Evolutionary conservation across 1,140 invertebrate species (phyloP).

Genomic region (Kradibia gibbosae): DNA sequence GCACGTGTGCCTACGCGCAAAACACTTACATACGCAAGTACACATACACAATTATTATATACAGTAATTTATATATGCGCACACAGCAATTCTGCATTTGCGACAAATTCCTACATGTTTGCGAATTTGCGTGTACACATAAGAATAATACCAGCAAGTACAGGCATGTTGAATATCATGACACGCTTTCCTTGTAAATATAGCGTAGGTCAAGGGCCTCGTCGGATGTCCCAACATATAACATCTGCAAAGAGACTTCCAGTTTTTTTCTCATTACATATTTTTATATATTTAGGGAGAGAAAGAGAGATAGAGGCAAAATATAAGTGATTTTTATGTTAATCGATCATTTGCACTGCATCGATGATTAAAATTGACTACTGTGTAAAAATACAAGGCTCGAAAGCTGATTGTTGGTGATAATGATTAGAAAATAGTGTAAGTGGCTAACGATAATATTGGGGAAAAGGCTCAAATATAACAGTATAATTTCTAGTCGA

Average conservation of each 20-base stretch:
- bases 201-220: neutral
- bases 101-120: neutral
- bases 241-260: neutral
- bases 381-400: neutral
- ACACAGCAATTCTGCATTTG: neutral
- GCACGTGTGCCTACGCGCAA: too few species aligned
- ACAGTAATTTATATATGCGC: neutral
- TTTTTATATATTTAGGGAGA: slow-evolving; percentile 38
- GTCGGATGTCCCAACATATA: neutral
- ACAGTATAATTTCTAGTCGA: slow-evolving; percentile 49
- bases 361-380: too few species aligned
- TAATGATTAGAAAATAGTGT: neutral
- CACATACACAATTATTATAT: neutral
- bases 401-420: neutral
- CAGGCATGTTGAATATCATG: neutral
- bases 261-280: slow-evolving; percentile 33
- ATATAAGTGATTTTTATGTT: neutral
- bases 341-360: neutral
- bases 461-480: slow-evolving; percentile 1
- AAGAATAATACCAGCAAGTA: neutral
- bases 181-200: slow-evolving; percentile 40
- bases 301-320: slow-evolving; percentile 31
- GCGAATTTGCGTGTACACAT: neutral
- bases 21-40: too few species aligned
- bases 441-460: neutral